Conservation (phyloP, 2,113 vertebrate genomes). For the Centropus unirufus region DNA sequence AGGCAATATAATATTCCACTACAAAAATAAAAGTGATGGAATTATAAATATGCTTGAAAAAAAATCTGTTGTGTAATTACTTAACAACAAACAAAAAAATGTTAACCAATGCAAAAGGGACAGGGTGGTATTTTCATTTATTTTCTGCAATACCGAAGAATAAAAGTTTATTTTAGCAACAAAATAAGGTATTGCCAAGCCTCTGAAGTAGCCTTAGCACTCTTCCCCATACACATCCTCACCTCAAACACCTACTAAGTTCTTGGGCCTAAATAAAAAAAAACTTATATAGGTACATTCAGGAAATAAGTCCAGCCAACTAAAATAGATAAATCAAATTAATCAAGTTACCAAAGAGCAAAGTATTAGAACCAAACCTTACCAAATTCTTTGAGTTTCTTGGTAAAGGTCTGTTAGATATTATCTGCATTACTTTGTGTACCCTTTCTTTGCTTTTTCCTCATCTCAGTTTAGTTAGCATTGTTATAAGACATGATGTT, state of each 20-base stretch:
- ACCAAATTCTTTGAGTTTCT: background rate
- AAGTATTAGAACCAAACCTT: background rate
- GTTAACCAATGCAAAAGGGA: background rate
- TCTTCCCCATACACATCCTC: accelerated
- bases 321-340: background rate
- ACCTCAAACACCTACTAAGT: background rate
- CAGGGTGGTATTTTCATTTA: background rate
- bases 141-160: background rate
- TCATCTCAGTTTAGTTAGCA: background rate
- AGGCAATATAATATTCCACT: background rate
- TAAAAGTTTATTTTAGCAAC: background rate
- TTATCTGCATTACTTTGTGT: background rate
- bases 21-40: conserved; percentile 12
- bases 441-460: background rate
- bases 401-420: background rate
- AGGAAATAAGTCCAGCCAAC: background rate
- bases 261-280: background rate
- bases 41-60: background rate
- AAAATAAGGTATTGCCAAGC: background rate
- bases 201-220: background rate
- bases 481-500: accelerated
- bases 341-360: background rate
- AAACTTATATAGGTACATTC: background rate
- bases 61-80: background rate
- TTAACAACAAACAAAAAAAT: background rate